Evolutionary conservation across 1,140 invertebrate genomes (phyloP), one percentile per base, ranked within the genome.

Genomic region (Hestina assimilis): DNA sequence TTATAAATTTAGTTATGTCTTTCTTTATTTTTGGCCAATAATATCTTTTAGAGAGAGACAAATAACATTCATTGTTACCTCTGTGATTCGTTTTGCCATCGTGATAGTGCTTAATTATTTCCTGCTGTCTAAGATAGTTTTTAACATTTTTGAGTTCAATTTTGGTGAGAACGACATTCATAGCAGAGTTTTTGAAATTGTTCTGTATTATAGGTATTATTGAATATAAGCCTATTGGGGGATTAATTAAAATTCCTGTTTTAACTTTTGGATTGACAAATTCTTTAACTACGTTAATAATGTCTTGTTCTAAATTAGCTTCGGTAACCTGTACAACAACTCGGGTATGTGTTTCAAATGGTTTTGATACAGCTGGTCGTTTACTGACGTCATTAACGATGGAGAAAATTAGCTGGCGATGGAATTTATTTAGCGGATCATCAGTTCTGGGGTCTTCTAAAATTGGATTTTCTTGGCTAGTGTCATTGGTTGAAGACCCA

Each of bases 11-110:
- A 1, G 42, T 29, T 2, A 57, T 42, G 7, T 48, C 45, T 1
- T 57, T 45, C 17, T 23, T 48, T 45, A 61, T 61, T n/a, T 61
- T 61, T 11, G 50, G 59, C 59, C 59, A 61, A 20, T 17, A 61
- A 40, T 55, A 54, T 4, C 23, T 38, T 4, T 8, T 11, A 11
- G 43, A 43, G 7, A 60, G 15, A 8, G 51, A 8, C 8, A 54
- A 11, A 24, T 29, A 53, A n/a, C 31, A 29, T 54, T 54, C 50
- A 26, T 48, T 54, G 7, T 41, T 54, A 12, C 42, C 42, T 24
- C 42, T 3, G 9, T 45, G 42, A 11, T 45, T 45, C 3, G 42
- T 45, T 11, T 45, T 45, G 1, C 42, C 42, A 2, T 45, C 26
- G 7, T 28, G 26, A 8, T 28, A 28, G n/a, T 28, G 26, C n/a